These are phyloP conservation scores for Seira musarum DNA, from an alignment of 2,888 invertebrate species.

Conservation along the genomic window DNA sequence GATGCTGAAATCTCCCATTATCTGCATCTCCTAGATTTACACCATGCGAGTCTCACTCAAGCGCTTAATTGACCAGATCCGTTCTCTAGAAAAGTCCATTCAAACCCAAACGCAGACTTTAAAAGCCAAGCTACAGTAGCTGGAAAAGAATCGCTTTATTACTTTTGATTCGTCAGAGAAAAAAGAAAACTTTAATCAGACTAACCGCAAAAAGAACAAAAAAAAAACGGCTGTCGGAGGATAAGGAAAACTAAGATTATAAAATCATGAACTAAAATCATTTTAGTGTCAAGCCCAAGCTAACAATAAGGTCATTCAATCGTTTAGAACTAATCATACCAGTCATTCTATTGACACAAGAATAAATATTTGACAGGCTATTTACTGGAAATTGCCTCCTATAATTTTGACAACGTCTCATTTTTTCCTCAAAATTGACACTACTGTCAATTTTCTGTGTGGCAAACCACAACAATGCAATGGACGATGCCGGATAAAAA, in stretches of 20 bases:
- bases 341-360: no score
- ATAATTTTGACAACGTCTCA: no score
- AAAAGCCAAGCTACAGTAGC: background rate
- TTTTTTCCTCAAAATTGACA: no score
- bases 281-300: no score
- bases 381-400: no score
- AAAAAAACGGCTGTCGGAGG: no score
- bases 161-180: constrained; percentile 29
- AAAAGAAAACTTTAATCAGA: constrained; percentile 12
- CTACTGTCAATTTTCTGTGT: no score
- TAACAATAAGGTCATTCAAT: no score
- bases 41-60: constrained; percentile 24
- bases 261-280: background rate
- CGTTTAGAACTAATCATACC: no score
- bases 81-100: constrained; percentile 36
- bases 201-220: constrained; percentile 38
- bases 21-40: background rate
- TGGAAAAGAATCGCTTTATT: background rate
- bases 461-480: background rate
- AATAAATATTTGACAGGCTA: no score
- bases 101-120: background rate
- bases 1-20: background rate
- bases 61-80: constrained; percentile 55
- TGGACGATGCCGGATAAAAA: background rate
- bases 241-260: background rate